phyloP scores from a whole-genome alignment of 1,140 invertebrate species.

The Alviniconcha marisindica region DNA sequence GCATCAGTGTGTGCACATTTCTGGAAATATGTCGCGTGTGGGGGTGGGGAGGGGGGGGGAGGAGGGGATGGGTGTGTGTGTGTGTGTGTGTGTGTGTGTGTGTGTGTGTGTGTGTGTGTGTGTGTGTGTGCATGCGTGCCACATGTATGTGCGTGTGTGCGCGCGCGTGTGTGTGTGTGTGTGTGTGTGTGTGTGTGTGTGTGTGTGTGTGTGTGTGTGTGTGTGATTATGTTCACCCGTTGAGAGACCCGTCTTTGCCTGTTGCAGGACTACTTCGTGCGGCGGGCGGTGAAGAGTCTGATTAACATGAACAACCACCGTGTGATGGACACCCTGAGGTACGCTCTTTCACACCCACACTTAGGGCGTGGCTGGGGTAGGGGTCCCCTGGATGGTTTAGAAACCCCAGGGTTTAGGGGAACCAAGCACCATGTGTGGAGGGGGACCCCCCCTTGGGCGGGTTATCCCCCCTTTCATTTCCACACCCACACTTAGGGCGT shows the following conservation, averaged over 20 bases:
- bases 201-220: not conserved
- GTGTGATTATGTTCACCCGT: not conserved
- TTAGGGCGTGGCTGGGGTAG: not conserved
- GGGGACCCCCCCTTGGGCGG: too few relatives aligned
- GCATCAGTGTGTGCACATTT: too few relatives aligned
- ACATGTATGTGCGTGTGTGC: too few relatives aligned
- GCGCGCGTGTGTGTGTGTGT: slow-evolving; percentile 21
- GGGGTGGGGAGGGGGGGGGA: too few relatives aligned
- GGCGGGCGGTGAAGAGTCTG: slow-evolving; percentile 37
- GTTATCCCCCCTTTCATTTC: too few relatives aligned
- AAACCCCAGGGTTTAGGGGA: not conserved
- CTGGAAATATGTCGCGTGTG: too few relatives aligned
- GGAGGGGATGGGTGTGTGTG: too few relatives aligned
- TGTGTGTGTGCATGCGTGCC: too few relatives aligned
- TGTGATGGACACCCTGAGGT: slow-evolving; percentile 44
- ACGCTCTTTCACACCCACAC: not conserved
- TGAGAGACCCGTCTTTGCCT: not conserved
- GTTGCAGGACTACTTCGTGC: slow-evolving; percentile 44
- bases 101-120: too few relatives aligned
- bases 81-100: too few relatives aligned
- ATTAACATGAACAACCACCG: slow-evolving; percentile 43
- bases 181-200: not conserved
- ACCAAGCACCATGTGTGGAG: not conserved
- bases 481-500: too few relatives aligned
- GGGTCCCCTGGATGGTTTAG: too few relatives aligned